Evolutionary conservation across 2,113 vertebrate species (phyloP).

Genomic region (Onychostoma macrolepis): DNA sequence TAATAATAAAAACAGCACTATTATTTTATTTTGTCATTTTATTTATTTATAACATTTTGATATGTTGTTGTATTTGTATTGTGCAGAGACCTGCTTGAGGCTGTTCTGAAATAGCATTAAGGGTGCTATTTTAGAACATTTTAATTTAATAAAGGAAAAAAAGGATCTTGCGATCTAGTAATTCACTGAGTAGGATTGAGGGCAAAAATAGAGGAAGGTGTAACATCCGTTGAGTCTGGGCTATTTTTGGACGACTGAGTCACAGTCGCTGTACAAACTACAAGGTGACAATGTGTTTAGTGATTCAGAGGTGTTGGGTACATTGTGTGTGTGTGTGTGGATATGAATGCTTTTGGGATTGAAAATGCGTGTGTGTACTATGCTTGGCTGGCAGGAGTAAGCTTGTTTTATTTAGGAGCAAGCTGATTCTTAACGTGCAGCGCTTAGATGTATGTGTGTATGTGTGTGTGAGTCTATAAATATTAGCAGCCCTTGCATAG

Average conservation of each 20-base stretch:
- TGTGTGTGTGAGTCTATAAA: constrained; percentile 21
- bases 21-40: neutral
- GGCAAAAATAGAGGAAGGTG: constrained; percentile 33
- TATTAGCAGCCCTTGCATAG: constrained; percentile 11
- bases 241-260: constrained; percentile 36
- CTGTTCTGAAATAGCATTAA: neutral
- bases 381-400: constrained; percentile 40
- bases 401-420: constrained; percentile 24
- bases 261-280: constrained; percentile 7
- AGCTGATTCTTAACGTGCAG: constrained; percentile 39
- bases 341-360: constrained; percentile 42
- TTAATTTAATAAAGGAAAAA: neutral
- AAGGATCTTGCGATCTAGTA: neutral
- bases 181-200: neutral
- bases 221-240: constrained; percentile 16
- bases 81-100: neutral
- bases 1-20: neutral
- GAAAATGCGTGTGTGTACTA: constrained; percentile 46
- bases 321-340: constrained; percentile 40
- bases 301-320: constrained; percentile 20
- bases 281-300: constrained; percentile 30
- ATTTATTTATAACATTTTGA: neutral
- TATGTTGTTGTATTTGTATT: neutral
- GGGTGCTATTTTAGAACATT: neutral
- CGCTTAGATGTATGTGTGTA: constrained; percentile 19